Percentiles rank a stretch among this genome's conserved stretches.
These are phyloP conservation scores for Apteryx owenii DNA, from an alignment of 2,113 vertebrate genomes.

Conservation along the genomic window DNA sequence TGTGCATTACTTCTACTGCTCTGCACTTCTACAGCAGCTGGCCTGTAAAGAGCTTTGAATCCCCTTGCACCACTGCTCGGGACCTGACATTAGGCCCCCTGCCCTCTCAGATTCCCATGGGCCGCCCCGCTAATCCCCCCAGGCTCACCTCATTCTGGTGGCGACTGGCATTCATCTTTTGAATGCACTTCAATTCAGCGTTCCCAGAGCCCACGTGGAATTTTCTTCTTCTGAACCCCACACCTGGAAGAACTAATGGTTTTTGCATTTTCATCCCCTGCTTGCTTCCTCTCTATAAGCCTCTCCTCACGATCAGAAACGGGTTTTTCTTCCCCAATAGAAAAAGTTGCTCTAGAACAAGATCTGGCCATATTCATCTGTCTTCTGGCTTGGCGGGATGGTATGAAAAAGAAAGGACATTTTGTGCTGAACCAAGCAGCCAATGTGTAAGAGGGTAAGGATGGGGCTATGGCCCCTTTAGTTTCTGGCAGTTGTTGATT, in stretches of 20 bases:
- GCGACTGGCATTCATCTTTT: neutral
- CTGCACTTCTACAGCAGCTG: neutral
- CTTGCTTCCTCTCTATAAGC: neutral
- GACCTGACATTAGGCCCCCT: neutral
- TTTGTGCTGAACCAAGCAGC: neutral
- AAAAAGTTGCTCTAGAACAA: too few relatives aligned
- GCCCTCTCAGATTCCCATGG: neutral
- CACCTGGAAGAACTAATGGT: neutral
- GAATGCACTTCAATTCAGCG: neutral
- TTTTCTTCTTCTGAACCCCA: neutral
- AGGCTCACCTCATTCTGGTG: neutral
- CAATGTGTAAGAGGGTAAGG: neutral
- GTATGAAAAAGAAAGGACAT: neutral
- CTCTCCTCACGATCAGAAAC: neutral
- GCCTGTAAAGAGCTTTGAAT: neutral
- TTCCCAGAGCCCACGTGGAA: neutral
- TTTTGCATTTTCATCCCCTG: neutral
- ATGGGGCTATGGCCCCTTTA: neutral
- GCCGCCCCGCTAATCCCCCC: neutral
- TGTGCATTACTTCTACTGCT: neutral
- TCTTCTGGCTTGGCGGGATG: too few relatives aligned
- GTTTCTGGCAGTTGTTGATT: neutral
- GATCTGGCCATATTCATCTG: too few relatives aligned
- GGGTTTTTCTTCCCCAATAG: rapidly evolving
- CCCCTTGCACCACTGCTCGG: neutral